These are phyloP conservation scores for Sebastes hubbsi DNA, from an alignment of 2,797 vertebrate genomes.

Conservation along the genomic window DNA sequence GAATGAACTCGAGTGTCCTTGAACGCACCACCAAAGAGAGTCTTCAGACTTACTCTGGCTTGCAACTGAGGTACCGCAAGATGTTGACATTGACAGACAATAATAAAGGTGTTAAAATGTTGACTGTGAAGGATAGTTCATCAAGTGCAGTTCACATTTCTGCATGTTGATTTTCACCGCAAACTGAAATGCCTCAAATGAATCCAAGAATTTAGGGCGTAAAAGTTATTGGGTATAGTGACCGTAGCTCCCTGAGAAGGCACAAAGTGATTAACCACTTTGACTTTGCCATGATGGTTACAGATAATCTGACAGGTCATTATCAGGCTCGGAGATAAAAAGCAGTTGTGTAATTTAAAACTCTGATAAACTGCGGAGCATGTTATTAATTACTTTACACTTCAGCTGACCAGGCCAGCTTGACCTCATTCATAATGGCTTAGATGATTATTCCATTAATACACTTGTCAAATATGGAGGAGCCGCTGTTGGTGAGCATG, in stretches of 20 bases:
- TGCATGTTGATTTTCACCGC: background rate
- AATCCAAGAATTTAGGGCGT: background rate
- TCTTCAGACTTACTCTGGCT: constrained; percentile 24
- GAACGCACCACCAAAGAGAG: constrained; percentile 26
- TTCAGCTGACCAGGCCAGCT: constrained; percentile 25
- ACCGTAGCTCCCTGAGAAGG: background rate
- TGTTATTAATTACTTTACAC: constrained; percentile 56
- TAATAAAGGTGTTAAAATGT: constrained; percentile 11
- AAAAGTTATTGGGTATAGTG: background rate
- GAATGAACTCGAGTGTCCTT: constrained; percentile 14
- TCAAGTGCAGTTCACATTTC: background rate
- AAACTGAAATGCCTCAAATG: background rate
- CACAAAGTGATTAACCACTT: constrained; percentile 8
- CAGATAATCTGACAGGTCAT: constrained; percentile 29
- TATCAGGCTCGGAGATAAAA: constrained; percentile 10
- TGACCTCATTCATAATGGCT: constrained; percentile 53
- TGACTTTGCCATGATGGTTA: background rate
- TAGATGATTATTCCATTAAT: constrained; percentile 52
- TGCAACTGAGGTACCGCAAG: background rate
- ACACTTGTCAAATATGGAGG: constrained; percentile 31
- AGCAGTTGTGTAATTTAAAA: constrained; percentile 43
- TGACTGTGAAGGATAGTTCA: background rate
- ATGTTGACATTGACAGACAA: constrained; percentile 2
- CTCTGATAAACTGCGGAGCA: constrained; percentile 30
- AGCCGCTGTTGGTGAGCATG: background rate